Base-by-base conservation (phyloP, 2,888 invertebrate species). In the Pseudococcus longispinus region DNA sequence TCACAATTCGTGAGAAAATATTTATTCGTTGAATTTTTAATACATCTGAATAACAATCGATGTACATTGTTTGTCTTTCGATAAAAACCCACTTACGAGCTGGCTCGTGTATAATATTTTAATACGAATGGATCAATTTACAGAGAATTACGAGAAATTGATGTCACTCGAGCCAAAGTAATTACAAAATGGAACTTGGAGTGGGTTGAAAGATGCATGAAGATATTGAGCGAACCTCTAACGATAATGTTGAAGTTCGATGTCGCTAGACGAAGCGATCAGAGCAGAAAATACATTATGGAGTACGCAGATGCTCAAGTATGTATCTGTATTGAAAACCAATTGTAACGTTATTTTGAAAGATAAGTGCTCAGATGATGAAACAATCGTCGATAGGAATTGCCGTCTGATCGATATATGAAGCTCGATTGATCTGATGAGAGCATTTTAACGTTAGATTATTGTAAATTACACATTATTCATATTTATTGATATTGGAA, bases 171-270 rank as follows among this genome's bases (percentile, higher is more conserved):
- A 83, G 91, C 88, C 29, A 91, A 91, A 87, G 91, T 91, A 0
- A 90, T 90, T 88, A 90, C 91, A 0, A 91, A 91, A 88, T 93
- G 93, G 93, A 91, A 91, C 83, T 89, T 93, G 0, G 91, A 91
- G 88, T 91, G 91, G 4, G 90, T 93, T 84, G 91, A 92, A 88
- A 92, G 91, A 26, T 93, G 93, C 89, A 92, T 92, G 88, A 90
- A 91, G 13, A 90, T 91, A 3, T 87, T 88, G 1, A 87, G 84
- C 82, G 89, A 89, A 37, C 89, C 89, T 37, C 87, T 89, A 15
- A 89, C 88, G 32, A 90, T 94, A 51, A 92, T 92, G 82, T 91
- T 93, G 51, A 92, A 92, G 88, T 94, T 94, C 89, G 94, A 94
- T 90, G 94, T 94, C 0, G 90, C 93, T 20, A 91, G 93, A 88